Evolutionary conservation across 2,113 vertebrate genomes (phyloP).

Genomic region (Chrysemys picta): DNA sequence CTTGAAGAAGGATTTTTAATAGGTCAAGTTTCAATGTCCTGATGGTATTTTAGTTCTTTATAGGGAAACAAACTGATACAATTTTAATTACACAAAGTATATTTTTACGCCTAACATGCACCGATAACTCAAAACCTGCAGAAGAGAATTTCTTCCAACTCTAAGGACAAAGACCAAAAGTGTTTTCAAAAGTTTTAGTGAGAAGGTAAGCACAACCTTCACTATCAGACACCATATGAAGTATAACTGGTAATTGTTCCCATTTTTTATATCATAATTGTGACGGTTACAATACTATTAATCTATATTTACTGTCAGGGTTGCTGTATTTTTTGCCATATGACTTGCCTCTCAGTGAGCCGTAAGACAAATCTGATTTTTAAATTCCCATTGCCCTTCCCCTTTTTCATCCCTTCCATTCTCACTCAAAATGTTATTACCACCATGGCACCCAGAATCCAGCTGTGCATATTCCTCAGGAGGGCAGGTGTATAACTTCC

Average conservation of each 20-base stretch:
- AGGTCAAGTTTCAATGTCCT: neutral
- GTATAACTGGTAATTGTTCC: neutral
- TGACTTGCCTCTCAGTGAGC: neutral
- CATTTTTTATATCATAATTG: neutral
- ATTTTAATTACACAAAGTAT: neutral
- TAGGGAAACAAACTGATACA: neutral
- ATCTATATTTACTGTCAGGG: neutral
- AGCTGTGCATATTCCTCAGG: constrained; percentile 59
- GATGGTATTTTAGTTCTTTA: neutral
- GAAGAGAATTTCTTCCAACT: neutral
- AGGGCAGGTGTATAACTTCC: constrained; percentile 60
- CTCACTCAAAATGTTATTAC: constrained; percentile 66
- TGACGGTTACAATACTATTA: neutral
- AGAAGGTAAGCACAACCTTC: neutral
- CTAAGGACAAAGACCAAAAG: neutral
- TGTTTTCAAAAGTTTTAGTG: neutral
- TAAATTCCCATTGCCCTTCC: constrained; percentile 64
- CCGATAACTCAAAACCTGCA: neutral
- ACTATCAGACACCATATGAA: neutral
- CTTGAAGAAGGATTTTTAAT: neutral
- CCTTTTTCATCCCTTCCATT: constrained; percentile 62
- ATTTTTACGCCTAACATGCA: neutral
- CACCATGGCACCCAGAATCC: constrained; percentile 71
- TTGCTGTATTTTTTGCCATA: neutral
- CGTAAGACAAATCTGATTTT: neutral